phyloP scores from a whole-genome alignment of 2,113 vertebrate species.

The Tragulus kanchil region DNA sequence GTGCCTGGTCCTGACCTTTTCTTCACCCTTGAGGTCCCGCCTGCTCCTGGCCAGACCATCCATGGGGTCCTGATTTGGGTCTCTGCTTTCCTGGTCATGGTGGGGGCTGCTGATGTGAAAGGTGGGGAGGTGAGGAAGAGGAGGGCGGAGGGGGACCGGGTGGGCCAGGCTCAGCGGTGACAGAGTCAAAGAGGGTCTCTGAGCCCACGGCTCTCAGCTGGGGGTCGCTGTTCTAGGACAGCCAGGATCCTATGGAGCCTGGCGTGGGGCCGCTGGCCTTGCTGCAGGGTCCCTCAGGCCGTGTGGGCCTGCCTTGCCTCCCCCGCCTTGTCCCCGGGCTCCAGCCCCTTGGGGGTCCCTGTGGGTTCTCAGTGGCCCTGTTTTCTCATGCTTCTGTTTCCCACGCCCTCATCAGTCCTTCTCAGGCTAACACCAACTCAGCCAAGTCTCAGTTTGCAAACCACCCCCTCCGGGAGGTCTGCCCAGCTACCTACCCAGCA shows the following conservation, averaged over 20 bases:
- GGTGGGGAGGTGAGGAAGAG: neutral
- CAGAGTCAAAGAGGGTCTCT: neutral
- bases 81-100: neutral
- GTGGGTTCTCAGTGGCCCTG: fast-evolving
- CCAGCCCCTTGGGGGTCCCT: neutral
- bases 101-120: neutral
- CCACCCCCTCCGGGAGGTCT: neutral
- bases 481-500: neutral
- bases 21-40: neutral
- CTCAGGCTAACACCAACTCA: neutral
- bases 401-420: neutral
- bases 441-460: neutral
- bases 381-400: neutral
- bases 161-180: neutral
- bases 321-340: no score
- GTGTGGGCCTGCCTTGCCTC: neutral
- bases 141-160: neutral
- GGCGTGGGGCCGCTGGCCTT: neutral
- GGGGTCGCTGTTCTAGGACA: neutral
- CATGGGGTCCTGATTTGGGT: neutral
- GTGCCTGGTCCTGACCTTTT: neutral
- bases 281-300: neutral
- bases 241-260: neutral
- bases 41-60: neutral
- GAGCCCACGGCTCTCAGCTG: neutral